Percentiles rank a stretch among this genome's conserved stretches.
phyloP scores from a whole-genome alignment of 2,888 invertebrate species.

The Chalcosyrphus nemorum region DNA sequence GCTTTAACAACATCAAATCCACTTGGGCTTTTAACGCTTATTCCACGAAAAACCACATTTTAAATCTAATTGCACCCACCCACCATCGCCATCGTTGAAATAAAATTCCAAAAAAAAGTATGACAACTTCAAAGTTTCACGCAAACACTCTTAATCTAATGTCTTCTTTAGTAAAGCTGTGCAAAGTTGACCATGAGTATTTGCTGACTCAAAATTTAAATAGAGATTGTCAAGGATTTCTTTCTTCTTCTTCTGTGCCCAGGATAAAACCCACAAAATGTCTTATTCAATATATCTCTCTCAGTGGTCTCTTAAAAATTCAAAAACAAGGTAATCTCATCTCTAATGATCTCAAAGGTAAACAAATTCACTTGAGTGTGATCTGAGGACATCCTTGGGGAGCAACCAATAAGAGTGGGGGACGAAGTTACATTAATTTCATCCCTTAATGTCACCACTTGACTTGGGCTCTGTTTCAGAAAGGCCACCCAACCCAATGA shows the following conservation, averaged over 20 bases:
- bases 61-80: no score
- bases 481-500: background rate
- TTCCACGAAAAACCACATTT: no score
- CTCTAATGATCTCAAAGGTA: conserved; percentile 48
- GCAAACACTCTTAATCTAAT: background rate
- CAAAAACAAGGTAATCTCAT: conserved; percentile 50
- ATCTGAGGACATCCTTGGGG: conserved; percentile 28
- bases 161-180: background rate
- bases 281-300: conserved; percentile 36
- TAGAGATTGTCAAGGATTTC: conserved; percentile 7
- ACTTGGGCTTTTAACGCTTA: no score
- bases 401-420: no score
- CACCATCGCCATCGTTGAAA: background rate
- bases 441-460: conserved; percentile 50
- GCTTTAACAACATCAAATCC: no score
- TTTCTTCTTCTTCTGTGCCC: background rate
- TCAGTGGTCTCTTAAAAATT: conserved; percentile 19
- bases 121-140: background rate
- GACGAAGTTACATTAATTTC: conserved; percentile 28
- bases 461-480: conserved; percentile 18
- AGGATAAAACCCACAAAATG: conserved; percentile 8
- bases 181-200: background rate
- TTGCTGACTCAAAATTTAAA: conserved; percentile 26
- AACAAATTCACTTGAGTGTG: conserved; percentile 64
- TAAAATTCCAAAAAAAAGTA: background rate